Evolutionary conservation across 1,140 invertebrate genomes (phyloP), one percentile per base, ranked within the genome.

Genomic region (Gryllus bimaculatus): DNA sequence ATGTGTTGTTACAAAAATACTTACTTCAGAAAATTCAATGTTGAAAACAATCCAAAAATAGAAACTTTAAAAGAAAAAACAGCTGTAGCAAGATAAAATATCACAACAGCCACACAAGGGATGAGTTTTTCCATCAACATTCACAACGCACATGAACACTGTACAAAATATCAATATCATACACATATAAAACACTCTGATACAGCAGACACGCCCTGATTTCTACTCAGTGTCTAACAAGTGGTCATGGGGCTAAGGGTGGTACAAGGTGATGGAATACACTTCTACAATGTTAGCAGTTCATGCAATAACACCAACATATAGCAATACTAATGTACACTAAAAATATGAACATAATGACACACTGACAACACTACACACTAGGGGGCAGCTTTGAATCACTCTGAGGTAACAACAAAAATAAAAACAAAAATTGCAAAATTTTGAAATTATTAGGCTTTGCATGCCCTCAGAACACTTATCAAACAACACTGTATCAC

Each of bases 111-210:
- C 26, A 39, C 26, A 39, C 26, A 39, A 39, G 26, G 26, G 26
- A 39, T 39, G 26, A 39, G 26, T 39, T 39, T 39, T 39, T 39
- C 26, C 26, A 39, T 39, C 26, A 39, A 39, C 26, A 39, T 39
- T 39, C 26, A 39, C 26, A 66, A 66, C 10, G 54, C 54, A 66
- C 10, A 66, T 10, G 54, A 13, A 10, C 54, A 66, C 18, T 66
- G 54, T 66, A 66, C 54, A 66, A 66, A 66, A 66, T 66, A 66
- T 66, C 54, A 66, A 66, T 66, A 66, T 66, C 54, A 66, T 66
- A 66, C 10, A 10, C 18, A 66, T 18, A 18, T 66, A 66, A 66
- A 66, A 66, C 10, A 13, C 54, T 39, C 54, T 66, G 54, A 3
- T 13, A 39, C 26, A 66, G 7, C 54, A 66, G 10, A 18, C 18